phyloP scores from a whole-genome alignment of 2,797 vertebrate genomes.

The Erithacus rubecula region DNA sequence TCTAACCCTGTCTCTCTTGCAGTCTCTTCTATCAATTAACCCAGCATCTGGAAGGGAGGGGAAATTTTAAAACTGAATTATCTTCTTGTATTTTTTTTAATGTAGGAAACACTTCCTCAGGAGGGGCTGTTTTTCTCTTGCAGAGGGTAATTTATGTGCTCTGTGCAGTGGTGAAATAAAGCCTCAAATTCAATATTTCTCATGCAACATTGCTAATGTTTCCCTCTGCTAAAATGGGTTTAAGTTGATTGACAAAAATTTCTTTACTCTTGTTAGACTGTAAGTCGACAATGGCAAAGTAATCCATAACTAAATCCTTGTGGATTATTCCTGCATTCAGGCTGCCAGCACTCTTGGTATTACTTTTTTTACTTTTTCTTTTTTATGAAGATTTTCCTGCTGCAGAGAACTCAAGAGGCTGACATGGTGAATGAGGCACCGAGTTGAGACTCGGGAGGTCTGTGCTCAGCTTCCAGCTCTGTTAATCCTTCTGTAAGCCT shows the following conservation, averaged over 20 bases:
- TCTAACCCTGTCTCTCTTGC: background rate
- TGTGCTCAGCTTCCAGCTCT: background rate
- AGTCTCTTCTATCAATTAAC: background rate
- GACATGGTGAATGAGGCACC: background rate
- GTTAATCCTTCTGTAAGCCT: background rate
- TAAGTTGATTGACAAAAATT: background rate
- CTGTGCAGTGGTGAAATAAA: background rate
- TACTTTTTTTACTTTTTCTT: background rate
- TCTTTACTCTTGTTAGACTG: background rate
- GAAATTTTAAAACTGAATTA: background rate
- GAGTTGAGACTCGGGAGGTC: accelerated
- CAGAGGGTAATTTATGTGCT: background rate
- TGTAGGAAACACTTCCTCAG: background rate
- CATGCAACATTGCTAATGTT: background rate
- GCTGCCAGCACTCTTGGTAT: background rate
- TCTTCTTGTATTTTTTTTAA: background rate
- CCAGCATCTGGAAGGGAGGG: background rate
- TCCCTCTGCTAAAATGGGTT: background rate
- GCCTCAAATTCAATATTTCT: background rate
- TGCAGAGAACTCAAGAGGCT: background rate
- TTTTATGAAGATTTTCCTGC: background rate
- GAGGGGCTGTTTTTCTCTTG: background rate
- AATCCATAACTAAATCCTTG: background rate
- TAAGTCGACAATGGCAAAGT: background rate
- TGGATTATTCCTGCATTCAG: background rate